Percentiles rank a stretch among this genome's conserved stretches.
Conservation (phyloP, 2,888 invertebrate genomes). For the Tinea trinotella region DNA sequence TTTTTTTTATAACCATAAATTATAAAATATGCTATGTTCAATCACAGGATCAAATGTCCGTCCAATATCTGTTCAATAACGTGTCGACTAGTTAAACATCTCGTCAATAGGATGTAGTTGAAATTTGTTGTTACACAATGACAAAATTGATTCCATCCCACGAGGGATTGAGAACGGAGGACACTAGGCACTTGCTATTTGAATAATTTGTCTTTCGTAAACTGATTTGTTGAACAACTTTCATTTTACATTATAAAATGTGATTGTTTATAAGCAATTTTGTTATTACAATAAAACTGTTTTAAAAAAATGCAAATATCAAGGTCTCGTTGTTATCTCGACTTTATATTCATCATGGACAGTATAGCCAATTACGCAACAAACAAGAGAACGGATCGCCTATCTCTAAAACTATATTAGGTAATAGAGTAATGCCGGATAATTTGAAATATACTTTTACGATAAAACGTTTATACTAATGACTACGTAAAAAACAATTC, state of each 20-base stretch:
- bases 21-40: neutral
- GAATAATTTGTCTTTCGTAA: neutral
- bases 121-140: conserved; percentile 16
- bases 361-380: conserved; percentile 20
- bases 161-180: conserved; percentile 25
- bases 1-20: neutral
- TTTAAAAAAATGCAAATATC: neutral
- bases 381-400: conserved; percentile 20
- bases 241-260: too few relatives aligned
- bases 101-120: neutral
- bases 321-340: neutral
- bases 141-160: conserved; percentile 24
- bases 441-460: conserved; percentile 9
- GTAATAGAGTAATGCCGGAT: conserved; percentile 14
- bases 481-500: neutral
- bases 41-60: neutral
- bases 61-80: neutral
- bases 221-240: too few relatives aligned
- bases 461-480: neutral
- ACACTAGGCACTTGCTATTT: conserved; percentile 2
- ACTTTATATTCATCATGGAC: neutral
- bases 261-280: neutral
- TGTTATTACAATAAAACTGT: too few relatives aligned
- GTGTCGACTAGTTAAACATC: neutral
- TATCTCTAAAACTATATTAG: conserved; percentile 19